phyloP scores from a whole-genome alignment of 1,140 invertebrate species.

The Drosophila sproati region DNA sequence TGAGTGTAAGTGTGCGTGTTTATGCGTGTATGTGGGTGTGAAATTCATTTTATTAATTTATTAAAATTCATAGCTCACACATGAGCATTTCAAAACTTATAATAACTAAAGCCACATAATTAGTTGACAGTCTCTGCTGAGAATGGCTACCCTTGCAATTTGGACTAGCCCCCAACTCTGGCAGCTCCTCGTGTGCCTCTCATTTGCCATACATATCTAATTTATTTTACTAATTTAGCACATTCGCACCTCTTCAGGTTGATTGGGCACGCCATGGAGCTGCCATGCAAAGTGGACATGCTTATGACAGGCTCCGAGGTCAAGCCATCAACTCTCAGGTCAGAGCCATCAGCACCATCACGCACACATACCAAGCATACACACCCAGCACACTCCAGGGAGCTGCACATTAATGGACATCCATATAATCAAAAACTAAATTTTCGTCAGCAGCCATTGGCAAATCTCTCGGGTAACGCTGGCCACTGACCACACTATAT shows the following conservation, averaged over 20 bases:
- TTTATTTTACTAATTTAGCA: constrained; percentile 81
- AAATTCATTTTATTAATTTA: constrained; percentile 79
- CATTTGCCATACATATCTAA: constrained; percentile 64
- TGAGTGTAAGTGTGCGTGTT: constrained; percentile 18
- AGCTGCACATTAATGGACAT: constrained; percentile 78
- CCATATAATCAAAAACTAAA: constrained; percentile 80
- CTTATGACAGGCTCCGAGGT: constrained; percentile 35
- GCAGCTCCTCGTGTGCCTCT: constrained; percentile 16
- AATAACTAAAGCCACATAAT: constrained; percentile 72
- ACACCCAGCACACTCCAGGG: constrained; percentile 54
- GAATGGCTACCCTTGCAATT: constrained; percentile 11
- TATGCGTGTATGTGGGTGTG: constrained; percentile 38
- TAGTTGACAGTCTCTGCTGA: constrained; percentile 60
- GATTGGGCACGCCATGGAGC: constrained; percentile 55
- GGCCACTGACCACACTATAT: constrained; percentile 29
- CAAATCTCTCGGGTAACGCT: constrained; percentile 55
- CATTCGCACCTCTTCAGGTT: constrained; percentile 65
- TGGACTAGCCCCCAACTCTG: neutral
- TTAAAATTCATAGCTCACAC: constrained; percentile 75
- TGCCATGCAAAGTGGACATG: constrained; percentile 56
- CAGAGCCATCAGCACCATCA: constrained; percentile 20
- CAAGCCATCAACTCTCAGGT: constrained; percentile 18
- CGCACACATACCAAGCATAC: constrained; percentile 4
- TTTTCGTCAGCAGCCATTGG: constrained; percentile 48
- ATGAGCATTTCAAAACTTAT: constrained; percentile 68